Conservation (phyloP, 1,140 invertebrate genomes). For the Linepithema humile region DNA sequence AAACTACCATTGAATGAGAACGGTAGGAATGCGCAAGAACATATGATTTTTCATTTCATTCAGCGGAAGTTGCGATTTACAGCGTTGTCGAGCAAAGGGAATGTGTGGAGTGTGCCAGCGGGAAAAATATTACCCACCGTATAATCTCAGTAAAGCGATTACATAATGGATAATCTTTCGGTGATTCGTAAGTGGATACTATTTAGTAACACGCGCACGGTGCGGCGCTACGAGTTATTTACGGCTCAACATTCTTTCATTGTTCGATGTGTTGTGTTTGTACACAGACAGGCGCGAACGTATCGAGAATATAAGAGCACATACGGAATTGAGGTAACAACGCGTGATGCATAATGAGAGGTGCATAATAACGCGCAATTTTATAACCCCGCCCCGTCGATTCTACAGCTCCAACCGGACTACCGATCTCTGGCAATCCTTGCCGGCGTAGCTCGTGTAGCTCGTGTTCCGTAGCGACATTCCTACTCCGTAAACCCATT, state of each 20-base stretch:
- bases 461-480: background rate
- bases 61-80: background rate
- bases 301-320: background rate
- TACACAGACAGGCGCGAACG: background rate
- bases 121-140: conserved; percentile 5
- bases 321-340: background rate
- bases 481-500: background rate
- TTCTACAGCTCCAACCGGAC: background rate
- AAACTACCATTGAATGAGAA: background rate
- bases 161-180: conserved; percentile 31
- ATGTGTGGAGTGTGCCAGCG: background rate
- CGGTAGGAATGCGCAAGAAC: background rate
- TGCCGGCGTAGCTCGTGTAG: background rate
- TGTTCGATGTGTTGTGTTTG: background rate
- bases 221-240: conserved; percentile 1
- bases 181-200: conserved; percentile 9
- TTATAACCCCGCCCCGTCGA: conserved; percentile 5
- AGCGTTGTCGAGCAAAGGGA: background rate
- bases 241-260: background rate
- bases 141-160: conserved; percentile 22
- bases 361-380: conserved; percentile 1
- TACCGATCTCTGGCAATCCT: background rate
- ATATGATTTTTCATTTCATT: background rate
- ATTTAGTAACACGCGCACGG: background rate
- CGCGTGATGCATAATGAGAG: conserved; percentile 2